Conservation (phyloP, 2,113 vertebrate genomes). For the Actenoides lindsayi region DNA sequence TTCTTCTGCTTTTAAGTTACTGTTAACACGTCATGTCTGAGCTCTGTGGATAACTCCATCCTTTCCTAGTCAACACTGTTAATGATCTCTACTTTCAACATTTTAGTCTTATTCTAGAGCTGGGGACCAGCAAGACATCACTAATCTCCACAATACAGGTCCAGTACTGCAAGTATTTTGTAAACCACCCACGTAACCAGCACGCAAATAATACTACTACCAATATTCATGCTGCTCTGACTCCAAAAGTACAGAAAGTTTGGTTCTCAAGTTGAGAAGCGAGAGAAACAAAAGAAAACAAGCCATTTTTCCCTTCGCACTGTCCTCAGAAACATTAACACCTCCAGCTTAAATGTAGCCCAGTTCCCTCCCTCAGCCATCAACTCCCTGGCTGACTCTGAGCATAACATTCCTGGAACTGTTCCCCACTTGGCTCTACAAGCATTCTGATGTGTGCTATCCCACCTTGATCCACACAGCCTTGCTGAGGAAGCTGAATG, state of each 20-base stretch:
- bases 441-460: neutral
- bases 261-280: neutral
- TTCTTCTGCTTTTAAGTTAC: neutral
- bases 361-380: neutral
- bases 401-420: fast-evolving
- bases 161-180: neutral
- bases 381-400: neutral
- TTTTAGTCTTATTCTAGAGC: neutral
- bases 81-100: neutral
- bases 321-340: neutral
- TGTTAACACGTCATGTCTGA: neutral
- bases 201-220: neutral
- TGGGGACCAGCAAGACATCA: neutral
- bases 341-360: neutral
- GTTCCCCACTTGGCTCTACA: fast-evolving
- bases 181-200: neutral
- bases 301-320: neutral
- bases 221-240: neutral
- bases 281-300: neutral
- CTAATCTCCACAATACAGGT: neutral
- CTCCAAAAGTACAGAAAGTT: neutral
- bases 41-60: neutral
- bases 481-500: constrained; percentile 92
- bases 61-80: neutral
- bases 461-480: constrained; percentile 81